These are phyloP conservation scores for Heterodera carotae DNA, from an alignment of 1,140 invertebrate species.

Conservation along the genomic window DNA sequence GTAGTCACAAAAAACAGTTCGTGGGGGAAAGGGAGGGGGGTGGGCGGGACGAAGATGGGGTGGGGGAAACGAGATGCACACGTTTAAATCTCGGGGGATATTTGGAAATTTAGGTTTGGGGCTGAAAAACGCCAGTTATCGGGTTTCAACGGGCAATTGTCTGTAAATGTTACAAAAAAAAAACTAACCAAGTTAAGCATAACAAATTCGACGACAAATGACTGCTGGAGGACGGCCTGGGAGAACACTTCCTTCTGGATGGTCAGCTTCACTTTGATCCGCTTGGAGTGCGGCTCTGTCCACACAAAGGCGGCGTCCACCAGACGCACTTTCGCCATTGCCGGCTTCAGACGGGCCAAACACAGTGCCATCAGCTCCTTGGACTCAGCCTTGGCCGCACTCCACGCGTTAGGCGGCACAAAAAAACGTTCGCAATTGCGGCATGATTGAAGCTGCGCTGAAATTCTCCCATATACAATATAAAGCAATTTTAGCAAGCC, in stretches of 20 bases:
- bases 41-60: too few species aligned
- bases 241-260: conserved; percentile 85
- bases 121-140: too few species aligned
- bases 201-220: conserved; percentile 90
- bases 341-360: conserved; percentile 87
- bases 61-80: too few species aligned
- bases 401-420: conserved; percentile 88
- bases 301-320: conserved; percentile 95
- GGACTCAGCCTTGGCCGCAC: conserved; percentile 84
- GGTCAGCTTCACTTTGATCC: conserved; percentile 92
- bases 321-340: conserved; percentile 76
- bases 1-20: too few species aligned
- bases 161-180: conserved; percentile 2
- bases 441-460: conserved; percentile 71
- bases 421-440: conserved; percentile 74
- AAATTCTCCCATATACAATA: too few species aligned
- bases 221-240: conserved; percentile 74
- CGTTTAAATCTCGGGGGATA: too few species aligned
- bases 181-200: conserved; percentile 75
- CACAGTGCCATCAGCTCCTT: conserved; percentile 87
- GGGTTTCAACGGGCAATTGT: too few species aligned
- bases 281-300: conserved; percentile 98
- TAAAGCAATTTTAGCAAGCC: too few species aligned
- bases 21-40: too few species aligned
- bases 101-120: too few species aligned